Evolutionary conservation across 2,113 vertebrate species (phyloP).

Genomic region (Tragelaphus strepsiceros): DNA sequence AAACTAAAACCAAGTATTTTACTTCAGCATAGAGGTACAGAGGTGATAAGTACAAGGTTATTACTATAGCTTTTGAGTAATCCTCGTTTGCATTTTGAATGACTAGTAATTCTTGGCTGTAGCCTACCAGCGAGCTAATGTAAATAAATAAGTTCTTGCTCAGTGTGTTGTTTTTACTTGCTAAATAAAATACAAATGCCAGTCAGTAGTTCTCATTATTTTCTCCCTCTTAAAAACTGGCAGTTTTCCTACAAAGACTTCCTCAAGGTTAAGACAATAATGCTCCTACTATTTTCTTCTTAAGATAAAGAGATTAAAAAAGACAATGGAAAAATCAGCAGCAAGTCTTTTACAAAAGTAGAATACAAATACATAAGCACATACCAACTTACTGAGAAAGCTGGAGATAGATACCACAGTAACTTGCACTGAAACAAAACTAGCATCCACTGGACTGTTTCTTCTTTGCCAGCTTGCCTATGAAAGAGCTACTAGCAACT

Average conservation of each 20-base stretch:
- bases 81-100: constrained; percentile 38
- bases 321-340: constrained; percentile 71
- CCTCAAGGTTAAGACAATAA: constrained; percentile 64
- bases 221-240: constrained; percentile 47
- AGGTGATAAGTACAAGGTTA: not conserved
- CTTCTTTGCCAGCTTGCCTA: not conserved
- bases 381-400: constrained; percentile 52
- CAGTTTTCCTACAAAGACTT: not conserved
- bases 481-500: not conserved
- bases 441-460: not conserved
- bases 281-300: constrained; percentile 44
- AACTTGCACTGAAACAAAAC: constrained; percentile 20
- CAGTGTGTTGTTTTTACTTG: constrained; percentile 59
- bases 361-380: constrained; percentile 1
- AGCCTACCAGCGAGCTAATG: constrained; percentile 54
- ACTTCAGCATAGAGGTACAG: not conserved
- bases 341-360: constrained; percentile 51
- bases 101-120: constrained; percentile 52
- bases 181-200: constrained; percentile 73
- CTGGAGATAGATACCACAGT: not conserved
- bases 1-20: not conserved
- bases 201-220: constrained; percentile 61
- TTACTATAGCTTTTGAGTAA: constrained; percentile 29
- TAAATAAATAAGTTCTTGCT: constrained; percentile 65
- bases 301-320: constrained; percentile 44